These are phyloP conservation scores for Ptyas mucosa DNA, from an alignment of 2,113 vertebrate species.

Conservation along the genomic window DNA sequence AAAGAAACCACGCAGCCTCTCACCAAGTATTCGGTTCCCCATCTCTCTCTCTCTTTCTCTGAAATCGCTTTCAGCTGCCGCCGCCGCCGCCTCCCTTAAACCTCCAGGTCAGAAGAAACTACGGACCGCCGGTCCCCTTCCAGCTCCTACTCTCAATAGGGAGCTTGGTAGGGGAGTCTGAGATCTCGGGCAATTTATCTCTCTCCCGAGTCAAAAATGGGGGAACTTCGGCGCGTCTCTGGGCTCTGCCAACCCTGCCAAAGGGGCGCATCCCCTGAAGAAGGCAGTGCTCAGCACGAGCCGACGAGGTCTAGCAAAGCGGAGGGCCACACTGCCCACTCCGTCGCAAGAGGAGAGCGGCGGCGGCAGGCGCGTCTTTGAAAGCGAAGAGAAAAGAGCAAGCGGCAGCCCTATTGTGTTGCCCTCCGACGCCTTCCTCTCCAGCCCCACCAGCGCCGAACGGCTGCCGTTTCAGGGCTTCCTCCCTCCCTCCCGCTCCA, in stretches of 20 bases:
- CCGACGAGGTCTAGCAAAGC: neutral
- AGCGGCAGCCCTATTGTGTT: neutral
- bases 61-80: neutral
- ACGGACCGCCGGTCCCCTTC: neutral
- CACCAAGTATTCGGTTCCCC: neutral
- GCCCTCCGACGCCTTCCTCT: neutral
- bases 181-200: neutral
- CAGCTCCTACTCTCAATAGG: neutral
- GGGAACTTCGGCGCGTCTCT: neutral
- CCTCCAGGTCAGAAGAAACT: neutral
- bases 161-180: neutral
- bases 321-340: neutral
- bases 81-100: neutral
- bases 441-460: neutral
- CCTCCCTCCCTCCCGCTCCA: neutral
- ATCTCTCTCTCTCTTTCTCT: neutral
- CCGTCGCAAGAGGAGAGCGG: neutral
- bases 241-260: neutral
- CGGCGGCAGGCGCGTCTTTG: neutral
- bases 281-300: neutral
- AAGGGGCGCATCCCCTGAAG: neutral
- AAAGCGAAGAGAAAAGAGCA: neutral
- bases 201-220: neutral
- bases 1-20: neutral
- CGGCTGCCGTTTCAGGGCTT: neutral